These are phyloP conservation scores for Marmota monax DNA, from an alignment of 2,113 vertebrate species.

Conservation along the genomic window DNA sequence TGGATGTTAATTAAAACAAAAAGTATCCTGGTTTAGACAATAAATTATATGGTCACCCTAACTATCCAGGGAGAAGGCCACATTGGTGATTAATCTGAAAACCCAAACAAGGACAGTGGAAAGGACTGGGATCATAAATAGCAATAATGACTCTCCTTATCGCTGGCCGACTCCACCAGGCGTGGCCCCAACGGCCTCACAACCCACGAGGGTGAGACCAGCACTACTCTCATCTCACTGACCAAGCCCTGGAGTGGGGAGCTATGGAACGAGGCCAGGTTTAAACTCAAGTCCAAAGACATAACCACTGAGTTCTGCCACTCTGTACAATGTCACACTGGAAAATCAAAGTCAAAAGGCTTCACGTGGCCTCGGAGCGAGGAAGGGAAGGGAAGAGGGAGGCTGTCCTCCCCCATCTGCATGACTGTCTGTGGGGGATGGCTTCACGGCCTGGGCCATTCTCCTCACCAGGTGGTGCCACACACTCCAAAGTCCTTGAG, in stretches of 20 bases:
- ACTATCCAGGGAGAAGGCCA: neutral
- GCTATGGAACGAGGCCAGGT: accelerated
- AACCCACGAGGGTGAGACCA: neutral
- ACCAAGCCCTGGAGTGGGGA: neutral
- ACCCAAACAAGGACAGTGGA: neutral
- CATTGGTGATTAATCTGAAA: neutral
- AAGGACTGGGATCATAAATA: neutral
- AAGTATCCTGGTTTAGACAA: neutral
- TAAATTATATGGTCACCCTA: slow-evolving; percentile 11
- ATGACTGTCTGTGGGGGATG: too few relatives aligned
- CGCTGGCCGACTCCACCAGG: neutral
- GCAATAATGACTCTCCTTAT: neutral
- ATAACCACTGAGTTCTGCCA: accelerated
- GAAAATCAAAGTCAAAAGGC: neutral
- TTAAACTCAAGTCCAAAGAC: neutral
- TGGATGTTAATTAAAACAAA: slow-evolving; percentile 14
- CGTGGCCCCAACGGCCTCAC: neutral
- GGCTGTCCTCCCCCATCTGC: neutral
- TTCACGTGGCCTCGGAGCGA: neutral
- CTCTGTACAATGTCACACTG: neutral
- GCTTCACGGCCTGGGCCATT: neutral
- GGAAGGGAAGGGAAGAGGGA: too few relatives aligned
- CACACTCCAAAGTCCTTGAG: too few relatives aligned
- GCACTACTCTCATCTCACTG: neutral
- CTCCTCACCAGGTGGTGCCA: neutral